Evolutionary conservation across 2,797 vertebrate genomes (phyloP).

Genomic region (Valencia hispanica): DNA sequence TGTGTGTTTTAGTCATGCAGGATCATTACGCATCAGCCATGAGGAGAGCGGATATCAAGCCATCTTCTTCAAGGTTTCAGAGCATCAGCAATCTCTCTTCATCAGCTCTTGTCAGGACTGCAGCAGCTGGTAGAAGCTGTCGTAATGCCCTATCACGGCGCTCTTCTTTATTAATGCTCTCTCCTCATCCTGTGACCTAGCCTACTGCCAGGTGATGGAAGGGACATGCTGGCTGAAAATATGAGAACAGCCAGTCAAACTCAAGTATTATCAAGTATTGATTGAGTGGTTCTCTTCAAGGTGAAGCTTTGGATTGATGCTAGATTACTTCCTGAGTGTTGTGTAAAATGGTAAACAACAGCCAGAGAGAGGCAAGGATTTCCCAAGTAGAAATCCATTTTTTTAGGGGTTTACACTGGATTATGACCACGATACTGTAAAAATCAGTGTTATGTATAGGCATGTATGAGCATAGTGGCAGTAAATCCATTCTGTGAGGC

Average conservation of each 20-base stretch:
- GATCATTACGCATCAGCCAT: constrained; percentile 51
- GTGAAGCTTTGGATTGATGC: not conserved
- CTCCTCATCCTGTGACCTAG: constrained; percentile 19
- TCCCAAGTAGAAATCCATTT: not conserved
- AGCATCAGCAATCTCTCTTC: constrained; percentile 51
- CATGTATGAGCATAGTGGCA: not conserved
- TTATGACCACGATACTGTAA: not conserved
- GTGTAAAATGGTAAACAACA: not conserved
- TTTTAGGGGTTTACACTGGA: not conserved
- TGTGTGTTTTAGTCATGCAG: constrained; percentile 52
- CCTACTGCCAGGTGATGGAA: constrained; percentile 22
- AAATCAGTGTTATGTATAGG: too few species aligned
- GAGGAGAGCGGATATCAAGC: constrained; percentile 36
- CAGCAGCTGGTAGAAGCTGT: constrained; percentile 1
- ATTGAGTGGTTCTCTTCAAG: not conserved
- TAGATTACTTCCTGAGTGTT: not conserved
- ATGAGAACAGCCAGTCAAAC: constrained; percentile 5
- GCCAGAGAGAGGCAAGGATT: not conserved
- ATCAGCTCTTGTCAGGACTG: constrained; percentile 28
- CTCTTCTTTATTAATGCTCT: constrained; percentile 7
- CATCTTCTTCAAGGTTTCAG: constrained; percentile 58
- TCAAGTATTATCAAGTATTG: constrained; percentile 1
- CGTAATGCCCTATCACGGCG: constrained; percentile 25
- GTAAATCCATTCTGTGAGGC: not conserved
- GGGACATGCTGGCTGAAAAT: constrained; percentile 16